phyloP scores from a whole-genome alignment of 2,797 vertebrate genomes.

The Muscicapa striata region DNA sequence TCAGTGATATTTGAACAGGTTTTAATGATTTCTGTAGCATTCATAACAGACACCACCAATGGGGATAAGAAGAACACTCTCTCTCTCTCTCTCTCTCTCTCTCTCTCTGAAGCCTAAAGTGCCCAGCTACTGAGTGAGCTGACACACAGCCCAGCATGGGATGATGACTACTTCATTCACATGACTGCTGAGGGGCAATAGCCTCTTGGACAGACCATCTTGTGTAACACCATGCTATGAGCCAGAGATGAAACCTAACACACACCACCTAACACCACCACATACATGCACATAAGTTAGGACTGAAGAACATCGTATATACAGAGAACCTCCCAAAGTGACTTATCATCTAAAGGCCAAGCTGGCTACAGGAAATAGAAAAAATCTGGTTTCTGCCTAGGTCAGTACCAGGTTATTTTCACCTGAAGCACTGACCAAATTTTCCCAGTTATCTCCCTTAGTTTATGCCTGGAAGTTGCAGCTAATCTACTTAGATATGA shows the following conservation, averaged over 20 bases:
- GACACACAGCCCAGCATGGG: neutral
- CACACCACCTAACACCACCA: neutral
- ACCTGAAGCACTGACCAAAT: neutral
- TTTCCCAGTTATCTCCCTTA: neutral
- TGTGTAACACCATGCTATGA: neutral
- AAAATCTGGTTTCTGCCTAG: neutral
- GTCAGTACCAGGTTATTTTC: neutral
- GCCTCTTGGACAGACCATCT: neutral
- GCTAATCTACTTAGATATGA: neutral
- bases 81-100: neutral
- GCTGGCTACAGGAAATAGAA: neutral
- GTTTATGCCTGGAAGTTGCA: neutral
- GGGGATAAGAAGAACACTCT: neutral
- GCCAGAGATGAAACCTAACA: neutral
- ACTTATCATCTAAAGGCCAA: neutral
- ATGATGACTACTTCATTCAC: neutral
- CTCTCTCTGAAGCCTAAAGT: neutral
- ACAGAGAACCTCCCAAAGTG: neutral
- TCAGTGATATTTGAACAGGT: neutral
- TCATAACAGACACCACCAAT: neutral
- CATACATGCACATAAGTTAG: neutral
- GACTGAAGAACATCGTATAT: neutral
- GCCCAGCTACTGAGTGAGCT: neutral
- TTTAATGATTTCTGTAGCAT: neutral
- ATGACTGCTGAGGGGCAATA: neutral